Conservation (phyloP, 2,797 vertebrate genomes). For the Lepus townsendii region DNA sequence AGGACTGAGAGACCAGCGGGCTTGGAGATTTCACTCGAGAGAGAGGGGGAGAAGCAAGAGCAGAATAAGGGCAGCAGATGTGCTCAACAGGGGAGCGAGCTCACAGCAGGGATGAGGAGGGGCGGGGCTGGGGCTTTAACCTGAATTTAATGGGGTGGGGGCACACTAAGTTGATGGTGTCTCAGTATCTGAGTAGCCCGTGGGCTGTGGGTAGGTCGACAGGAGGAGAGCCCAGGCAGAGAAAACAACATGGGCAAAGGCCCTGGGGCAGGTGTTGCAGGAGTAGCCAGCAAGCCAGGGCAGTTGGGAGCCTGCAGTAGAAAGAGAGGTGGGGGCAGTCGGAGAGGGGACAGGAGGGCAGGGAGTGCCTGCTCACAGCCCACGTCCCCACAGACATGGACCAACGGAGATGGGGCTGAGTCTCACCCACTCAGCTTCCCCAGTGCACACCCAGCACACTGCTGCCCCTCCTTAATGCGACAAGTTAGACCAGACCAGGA, state of each 20-base stretch:
- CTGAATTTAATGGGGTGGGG: neutral
- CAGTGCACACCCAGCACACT: neutral
- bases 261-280: neutral
- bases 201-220: neutral
- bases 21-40: neutral
- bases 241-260: neutral
- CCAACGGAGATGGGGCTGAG: neutral
- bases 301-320: neutral
- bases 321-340: neutral
- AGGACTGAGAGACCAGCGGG: neutral
- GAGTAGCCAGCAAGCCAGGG: neutral
- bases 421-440: neutral
- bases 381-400: neutral
- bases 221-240: neutral
- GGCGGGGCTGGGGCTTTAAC: too few relatives aligned
- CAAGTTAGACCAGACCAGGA: neutral
- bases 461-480: neutral
- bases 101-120: too few relatives aligned
- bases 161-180: neutral
- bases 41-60: neutral
- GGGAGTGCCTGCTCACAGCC: neutral
- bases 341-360: neutral
- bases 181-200: neutral
- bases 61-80: neutral
- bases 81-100: too few relatives aligned